A percentile compares a stretch with the other conserved stretches of the same genome.
These are phyloP conservation scores for Eumaeus atala DNA, from an alignment of 1,140 invertebrate species.

Conservation along the genomic window DNA sequence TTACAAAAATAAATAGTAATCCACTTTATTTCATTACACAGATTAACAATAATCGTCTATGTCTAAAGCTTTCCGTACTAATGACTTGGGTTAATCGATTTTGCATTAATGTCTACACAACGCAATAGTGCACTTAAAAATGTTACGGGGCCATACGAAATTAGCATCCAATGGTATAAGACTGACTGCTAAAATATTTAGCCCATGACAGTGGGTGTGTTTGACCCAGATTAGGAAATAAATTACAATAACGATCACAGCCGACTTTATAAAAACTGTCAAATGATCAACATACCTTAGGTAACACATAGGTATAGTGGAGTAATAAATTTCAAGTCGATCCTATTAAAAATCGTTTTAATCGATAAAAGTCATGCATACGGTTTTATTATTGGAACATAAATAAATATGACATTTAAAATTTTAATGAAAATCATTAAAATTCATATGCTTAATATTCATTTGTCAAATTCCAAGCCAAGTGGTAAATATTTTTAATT, in stretches of 20 bases:
- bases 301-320: background rate
- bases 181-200: conserved; percentile 21
- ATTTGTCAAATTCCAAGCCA: no score
- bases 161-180: conserved; percentile 24
- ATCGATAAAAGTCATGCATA: no score
- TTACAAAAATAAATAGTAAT: no score
- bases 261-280: conserved; percentile 13
- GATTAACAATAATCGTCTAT: no score
- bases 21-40: no score
- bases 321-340: background rate
- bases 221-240: conserved; percentile 23
- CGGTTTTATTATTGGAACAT: no score
- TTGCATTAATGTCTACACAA: conserved; percentile 4
- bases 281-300: background rate
- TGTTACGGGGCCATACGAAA: conserved; percentile 21
- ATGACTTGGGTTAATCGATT: background rate
- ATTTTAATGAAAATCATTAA: no score
- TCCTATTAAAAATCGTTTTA: no score
- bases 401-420: no score
- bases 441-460: no score
- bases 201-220: conserved; percentile 23
- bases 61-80: background rate
- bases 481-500: no score
- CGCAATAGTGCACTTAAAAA: conserved; percentile 14
- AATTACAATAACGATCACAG: conserved; percentile 18